Conservation (phyloP, 1,140 invertebrate genomes). For the Neodiprion lecontei region DNA sequence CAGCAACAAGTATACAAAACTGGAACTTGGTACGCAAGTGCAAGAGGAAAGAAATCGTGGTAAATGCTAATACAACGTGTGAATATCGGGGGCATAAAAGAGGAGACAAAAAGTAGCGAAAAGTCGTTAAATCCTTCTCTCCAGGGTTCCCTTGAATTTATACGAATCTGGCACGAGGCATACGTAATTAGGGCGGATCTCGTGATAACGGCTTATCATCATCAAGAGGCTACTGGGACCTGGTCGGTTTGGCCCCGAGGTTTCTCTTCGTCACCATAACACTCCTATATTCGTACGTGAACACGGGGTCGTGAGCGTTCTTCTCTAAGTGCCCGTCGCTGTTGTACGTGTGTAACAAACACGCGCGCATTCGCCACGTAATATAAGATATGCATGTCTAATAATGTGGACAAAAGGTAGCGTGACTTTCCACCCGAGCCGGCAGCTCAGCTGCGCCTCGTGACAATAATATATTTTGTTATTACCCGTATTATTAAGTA, state of each 20-base stretch:
- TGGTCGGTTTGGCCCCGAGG: slow-evolving; percentile 1
- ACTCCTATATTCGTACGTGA: not conserved
- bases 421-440: slow-evolving; percentile 47
- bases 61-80: not conserved
- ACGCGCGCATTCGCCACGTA: not conserved
- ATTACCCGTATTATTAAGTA: slow-evolving; percentile 51
- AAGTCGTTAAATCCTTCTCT: slow-evolving; percentile 11
- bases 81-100: not conserved
- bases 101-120: not conserved
- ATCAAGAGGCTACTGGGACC: slow-evolving; percentile 1
- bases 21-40: no score
- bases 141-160: not conserved
- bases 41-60: no score
- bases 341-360: not conserved
- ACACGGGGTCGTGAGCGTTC: not conserved
- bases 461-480: slow-evolving; percentile 54
- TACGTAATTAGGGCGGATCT: slow-evolving; percentile 10
- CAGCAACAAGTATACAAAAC: no score
- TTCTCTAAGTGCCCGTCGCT: no score
- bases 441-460: slow-evolving; percentile 46
- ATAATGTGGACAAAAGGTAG: slow-evolving; percentile 49
- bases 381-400: slow-evolving; percentile 44
- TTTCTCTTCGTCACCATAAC: not conserved
- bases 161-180: not conserved
- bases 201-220: slow-evolving; percentile 17